These are phyloP conservation scores for Amblyornis subalaris DNA, from an alignment of 2,113 vertebrate genomes.

Conservation along the genomic window DNA sequence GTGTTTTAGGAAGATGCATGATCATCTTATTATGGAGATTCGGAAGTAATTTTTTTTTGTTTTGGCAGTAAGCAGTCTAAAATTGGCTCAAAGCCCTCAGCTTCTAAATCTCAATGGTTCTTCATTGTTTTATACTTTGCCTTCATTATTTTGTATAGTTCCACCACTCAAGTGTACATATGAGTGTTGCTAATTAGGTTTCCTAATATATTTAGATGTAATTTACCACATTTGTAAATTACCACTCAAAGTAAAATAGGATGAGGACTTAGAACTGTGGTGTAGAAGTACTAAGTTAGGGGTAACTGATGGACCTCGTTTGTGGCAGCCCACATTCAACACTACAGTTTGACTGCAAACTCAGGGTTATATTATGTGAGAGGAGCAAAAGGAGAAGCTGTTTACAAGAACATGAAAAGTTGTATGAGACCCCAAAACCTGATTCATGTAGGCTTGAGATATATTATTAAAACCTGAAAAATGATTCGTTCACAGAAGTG, in stretches of 20 bases:
- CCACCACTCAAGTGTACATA: background rate
- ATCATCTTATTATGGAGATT: background rate
- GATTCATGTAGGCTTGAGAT: background rate
- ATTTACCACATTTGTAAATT: background rate
- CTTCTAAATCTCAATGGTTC: background rate
- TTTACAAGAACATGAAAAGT: background rate
- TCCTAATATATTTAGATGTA: background rate
- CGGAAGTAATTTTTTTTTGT: background rate
- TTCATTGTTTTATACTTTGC: background rate
- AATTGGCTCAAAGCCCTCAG: background rate
- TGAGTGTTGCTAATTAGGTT: background rate
- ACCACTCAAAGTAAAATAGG: background rate
- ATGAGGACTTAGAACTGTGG: background rate
- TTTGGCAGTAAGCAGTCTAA: background rate
- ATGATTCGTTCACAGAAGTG: background rate
- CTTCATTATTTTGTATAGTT: background rate
- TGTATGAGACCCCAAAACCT: background rate
- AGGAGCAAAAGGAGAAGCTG: background rate
- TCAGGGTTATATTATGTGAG: background rate
- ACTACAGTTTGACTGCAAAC: background rate
- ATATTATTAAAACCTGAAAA: background rate
- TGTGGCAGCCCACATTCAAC: background rate
- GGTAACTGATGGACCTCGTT: background rate
- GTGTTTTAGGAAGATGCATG: background rate
- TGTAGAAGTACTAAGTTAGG: background rate